phyloP scores from a whole-genome alignment of 2,888 invertebrate genomes.

The Tipula helvola region DNA sequence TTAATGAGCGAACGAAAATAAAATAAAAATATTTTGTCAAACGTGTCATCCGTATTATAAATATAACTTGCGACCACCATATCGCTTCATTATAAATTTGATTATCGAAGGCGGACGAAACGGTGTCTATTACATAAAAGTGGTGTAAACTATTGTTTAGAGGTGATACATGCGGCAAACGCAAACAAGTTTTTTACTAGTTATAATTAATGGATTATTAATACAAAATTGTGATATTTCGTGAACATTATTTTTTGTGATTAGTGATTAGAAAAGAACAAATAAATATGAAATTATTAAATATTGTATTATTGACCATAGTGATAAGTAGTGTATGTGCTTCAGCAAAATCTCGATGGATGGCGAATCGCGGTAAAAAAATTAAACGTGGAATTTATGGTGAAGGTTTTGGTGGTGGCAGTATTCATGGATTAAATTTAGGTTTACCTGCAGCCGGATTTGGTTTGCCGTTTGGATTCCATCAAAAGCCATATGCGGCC shows the following conservation, averaged over 20 bases:
- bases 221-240: neutral
- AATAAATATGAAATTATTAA: constrained; percentile 5
- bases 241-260: neutral
- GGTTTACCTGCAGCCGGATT: neutral
- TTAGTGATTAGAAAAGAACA: neutral
- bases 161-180: neutral
- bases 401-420: neutral
- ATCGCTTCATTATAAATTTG: neutral
- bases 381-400: neutral
- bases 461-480: neutral
- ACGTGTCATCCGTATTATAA: constrained; percentile 8
- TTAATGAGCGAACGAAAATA: neutral
- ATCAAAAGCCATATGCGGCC: neutral
- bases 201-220: neutral
- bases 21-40: neutral
- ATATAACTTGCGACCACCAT: neutral
- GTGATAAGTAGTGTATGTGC: neutral
- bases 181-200: neutral
- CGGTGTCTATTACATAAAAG: neutral
- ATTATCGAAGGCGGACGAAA: neutral
- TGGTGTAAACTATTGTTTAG: neutral
- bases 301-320: neutral
- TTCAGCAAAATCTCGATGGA: neutral
- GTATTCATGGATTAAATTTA: neutral
- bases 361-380: neutral